Percentiles rank a stretch among this genome's conserved stretches.
These are phyloP conservation scores for Sympetrum striolatum DNA, from an alignment of 2,888 invertebrate species.

Conservation along the genomic window DNA sequence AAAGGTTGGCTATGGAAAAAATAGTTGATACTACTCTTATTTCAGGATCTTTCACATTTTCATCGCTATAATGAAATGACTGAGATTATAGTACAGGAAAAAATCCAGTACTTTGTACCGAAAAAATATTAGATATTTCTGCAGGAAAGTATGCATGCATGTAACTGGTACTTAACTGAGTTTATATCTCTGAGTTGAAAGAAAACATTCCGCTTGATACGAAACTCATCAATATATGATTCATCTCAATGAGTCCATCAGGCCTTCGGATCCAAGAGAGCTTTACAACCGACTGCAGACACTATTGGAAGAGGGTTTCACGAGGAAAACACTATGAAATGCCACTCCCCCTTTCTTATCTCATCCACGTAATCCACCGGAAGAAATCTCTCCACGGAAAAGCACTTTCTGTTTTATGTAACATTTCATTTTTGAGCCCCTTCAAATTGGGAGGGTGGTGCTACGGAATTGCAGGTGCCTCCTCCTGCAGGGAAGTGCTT, in stretches of 20 bases:
- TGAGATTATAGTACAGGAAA: too few species aligned
- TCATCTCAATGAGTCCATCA: not conserved
- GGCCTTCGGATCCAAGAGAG: not conserved
- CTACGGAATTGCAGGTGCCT: too few species aligned
- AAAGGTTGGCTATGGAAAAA: too few species aligned
- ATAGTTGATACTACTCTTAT: too few species aligned
- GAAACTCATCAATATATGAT: not conserved
- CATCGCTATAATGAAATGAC: too few species aligned
- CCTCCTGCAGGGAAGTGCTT: not conserved
- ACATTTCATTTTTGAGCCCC: slow-evolving; percentile 20
- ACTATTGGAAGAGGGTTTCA: not conserved
- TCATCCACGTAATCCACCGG: not conserved
- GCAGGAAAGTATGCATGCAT: too few species aligned
- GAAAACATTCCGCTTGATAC: not conserved
- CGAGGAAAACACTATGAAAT: not conserved
- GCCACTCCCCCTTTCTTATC: not conserved
- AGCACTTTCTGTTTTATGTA: slow-evolving; percentile 1
- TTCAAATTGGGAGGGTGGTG: not conserved
- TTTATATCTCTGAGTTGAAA: not conserved
- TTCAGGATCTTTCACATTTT: too few species aligned
- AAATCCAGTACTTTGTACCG: too few species aligned
- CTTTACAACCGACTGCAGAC: not conserved
- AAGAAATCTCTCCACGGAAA: not conserved
- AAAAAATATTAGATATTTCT: too few species aligned
- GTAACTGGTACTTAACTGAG: too few species aligned